A percentile compares a stretch with the other conserved stretches of the same genome.
Evolutionary conservation across 2,113 vertebrate genomes (phyloP).

Genomic region (Neogale vison): DNA sequence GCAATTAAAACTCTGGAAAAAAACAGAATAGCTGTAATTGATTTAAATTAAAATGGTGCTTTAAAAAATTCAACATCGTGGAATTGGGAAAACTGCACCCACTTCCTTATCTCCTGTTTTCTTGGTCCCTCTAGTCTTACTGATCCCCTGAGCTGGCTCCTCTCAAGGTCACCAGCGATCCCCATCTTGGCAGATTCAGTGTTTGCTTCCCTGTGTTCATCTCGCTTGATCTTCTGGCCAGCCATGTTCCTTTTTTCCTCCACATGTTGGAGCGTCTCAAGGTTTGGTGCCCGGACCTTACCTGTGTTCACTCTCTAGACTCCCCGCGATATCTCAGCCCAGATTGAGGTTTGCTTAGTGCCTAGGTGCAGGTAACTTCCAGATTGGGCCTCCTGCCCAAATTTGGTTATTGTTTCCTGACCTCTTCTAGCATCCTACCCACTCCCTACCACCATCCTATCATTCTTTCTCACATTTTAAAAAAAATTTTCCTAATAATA

Average conservation of each 20-base stretch:
- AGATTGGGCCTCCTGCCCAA: not conserved
- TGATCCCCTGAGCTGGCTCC: accelerated
- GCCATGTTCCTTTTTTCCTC: not conserved
- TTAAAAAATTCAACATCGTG: not conserved
- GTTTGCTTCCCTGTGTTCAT: not conserved
- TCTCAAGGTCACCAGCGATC: not conserved
- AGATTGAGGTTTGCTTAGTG: not conserved
- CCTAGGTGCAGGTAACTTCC: not conserved
- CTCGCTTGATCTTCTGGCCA: not conserved
- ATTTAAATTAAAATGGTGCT: not conserved
- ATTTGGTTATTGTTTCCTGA: not conserved
- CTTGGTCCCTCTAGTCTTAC: not conserved
- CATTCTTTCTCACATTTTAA: not conserved
- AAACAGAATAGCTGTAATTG: not conserved
- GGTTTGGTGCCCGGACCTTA: not conserved
- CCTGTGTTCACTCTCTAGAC: not conserved
- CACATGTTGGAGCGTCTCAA: not conserved
- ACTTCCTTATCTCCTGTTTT: not conserved
- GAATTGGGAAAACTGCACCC: not conserved
- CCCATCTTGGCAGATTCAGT: not conserved
- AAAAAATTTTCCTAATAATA: not conserved
- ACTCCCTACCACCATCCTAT: not conserved
- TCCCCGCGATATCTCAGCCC: too few species aligned
- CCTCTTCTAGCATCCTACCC: not conserved
- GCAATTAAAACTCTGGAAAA: conserved; percentile 18